Evolutionary conservation across 1,140 invertebrate genomes (phyloP), one percentile per base, ranked within the genome.

Genomic region (Drosophila repletoides): DNA sequence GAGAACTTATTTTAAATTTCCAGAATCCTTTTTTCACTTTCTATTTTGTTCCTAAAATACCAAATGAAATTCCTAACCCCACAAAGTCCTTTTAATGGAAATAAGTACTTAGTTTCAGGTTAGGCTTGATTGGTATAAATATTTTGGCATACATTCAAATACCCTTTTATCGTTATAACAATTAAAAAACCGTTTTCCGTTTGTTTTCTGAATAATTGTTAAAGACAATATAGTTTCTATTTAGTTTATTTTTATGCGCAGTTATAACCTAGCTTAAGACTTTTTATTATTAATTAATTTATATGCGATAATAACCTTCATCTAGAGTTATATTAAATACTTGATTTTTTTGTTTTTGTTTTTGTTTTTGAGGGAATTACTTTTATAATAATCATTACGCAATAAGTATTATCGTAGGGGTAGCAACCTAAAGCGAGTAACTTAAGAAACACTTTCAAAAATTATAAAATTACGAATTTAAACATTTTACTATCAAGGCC

Each of bases 311-410:
- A 84, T 83, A 86, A 86, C 71, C 61, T 64, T 84, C 77, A 84
- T 74, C 79, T 84, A 84, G n/a, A n/a, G 52, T 74, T 84, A 61
- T 83, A 71, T 77, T 79, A 84, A 84, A 84, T 84, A 84, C 79
- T 83, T 84, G 45, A 14, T 48, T 26, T 34, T 72, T 71, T 55
- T 9, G n/a, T n/a, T n/a, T n/a, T n/a, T n/a, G n/a, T 51, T 33
- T 59, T 67, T 46, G 43, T 48, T 55, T 15, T 67, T 53, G 53
- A 56, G 59, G 60, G 60, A 61, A 65, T 53, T 72, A 53, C 24
- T 45, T 45, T 69, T 52, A 29, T 46, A 36, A n/a, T n/a, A n/a
- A n/a, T n/a, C n/a, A n/a, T n/a, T n/a, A n/a, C n/a, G n/a, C n/a
- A n/a, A n/a, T n/a, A 38, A 64, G 17, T 26, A 53, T 24, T 43